These are phyloP conservation scores for Caradrina clavipalpis DNA, from an alignment of 2,888 invertebrate species.

Conservation along the genomic window DNA sequence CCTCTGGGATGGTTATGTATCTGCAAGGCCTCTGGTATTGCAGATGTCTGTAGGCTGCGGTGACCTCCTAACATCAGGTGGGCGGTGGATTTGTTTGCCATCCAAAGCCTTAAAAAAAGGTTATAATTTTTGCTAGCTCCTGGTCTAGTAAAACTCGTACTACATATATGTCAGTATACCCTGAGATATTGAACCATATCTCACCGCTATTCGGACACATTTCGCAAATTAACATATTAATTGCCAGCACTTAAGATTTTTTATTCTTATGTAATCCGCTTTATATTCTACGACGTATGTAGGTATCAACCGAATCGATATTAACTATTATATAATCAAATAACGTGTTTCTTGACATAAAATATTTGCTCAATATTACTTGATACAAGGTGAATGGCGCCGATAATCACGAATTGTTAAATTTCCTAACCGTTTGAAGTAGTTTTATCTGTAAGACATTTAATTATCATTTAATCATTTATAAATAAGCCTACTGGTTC, in stretches of 20 bases:
- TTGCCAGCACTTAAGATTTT: conserved; percentile 69
- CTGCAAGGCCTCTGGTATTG: no score
- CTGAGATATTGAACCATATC: conserved; percentile 69
- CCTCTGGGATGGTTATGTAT: no score
- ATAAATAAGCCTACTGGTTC: neutral
- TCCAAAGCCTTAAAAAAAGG: no score
- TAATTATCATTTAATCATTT: conserved; percentile 3
- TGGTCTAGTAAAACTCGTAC: conserved; percentile 58
- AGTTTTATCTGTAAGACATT: conserved; percentile 1
- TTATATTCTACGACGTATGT: conserved; percentile 31
- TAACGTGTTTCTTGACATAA: conserved; percentile 45
- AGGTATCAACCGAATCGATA: conserved; percentile 19
- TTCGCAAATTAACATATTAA: conserved; percentile 74
- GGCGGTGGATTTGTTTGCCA: no score
- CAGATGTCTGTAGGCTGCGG: no score
- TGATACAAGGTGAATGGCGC: conserved; percentile 4
- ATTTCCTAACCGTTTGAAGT: conserved; percentile 10
- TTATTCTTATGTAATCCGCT: conserved; percentile 62
- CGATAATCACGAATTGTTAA: conserved; percentile 29
- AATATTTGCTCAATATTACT: conserved; percentile 36
- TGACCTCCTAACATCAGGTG: no score
- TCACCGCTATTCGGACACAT: conserved; percentile 69
- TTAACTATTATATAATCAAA: conserved; percentile 35
- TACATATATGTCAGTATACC: conserved; percentile 65
- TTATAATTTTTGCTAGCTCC: conserved; percentile 46